A percentile compares a stretch with the other conserved stretches of the same genome.
Conservation (phyloP, 2,113 vertebrate species). For the Callithrix jacchus region DNA sequence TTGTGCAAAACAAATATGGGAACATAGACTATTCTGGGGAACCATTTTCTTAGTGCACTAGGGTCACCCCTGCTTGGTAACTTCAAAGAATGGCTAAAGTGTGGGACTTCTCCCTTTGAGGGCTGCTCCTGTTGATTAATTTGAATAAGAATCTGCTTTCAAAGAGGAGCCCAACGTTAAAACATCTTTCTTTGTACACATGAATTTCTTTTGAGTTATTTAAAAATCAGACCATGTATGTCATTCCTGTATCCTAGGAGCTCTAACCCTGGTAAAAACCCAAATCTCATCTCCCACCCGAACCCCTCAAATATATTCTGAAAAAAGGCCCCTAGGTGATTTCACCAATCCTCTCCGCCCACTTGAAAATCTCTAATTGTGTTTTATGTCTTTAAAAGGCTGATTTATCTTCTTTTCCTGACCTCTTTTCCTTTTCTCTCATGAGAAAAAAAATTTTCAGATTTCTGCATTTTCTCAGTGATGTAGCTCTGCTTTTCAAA, state of each 20-base stretch:
- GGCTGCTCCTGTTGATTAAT: background rate
- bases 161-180: background rate
- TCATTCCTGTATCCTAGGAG: background rate
- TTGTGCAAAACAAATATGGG: background rate
- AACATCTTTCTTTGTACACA: background rate
- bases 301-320: background rate
- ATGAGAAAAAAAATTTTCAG: background rate
- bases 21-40: background rate
- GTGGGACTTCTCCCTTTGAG: background rate
- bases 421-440: background rate
- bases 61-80: background rate
- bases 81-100: background rate
- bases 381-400: background rate
- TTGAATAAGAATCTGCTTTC: background rate
- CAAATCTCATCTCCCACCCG: background rate
- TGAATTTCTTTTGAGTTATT: background rate
- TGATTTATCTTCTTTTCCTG: background rate
- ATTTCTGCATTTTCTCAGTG: background rate
- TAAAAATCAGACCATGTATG: background rate
- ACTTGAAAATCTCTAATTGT: background rate
- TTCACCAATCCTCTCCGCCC: background rate
- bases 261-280: background rate
- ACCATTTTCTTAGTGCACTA: background rate
- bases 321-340: background rate
- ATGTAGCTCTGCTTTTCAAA: conserved; percentile 12